Evolutionary conservation across 2,113 vertebrate species (phyloP).

Genomic region (Cheirogaleus medius): DNA sequence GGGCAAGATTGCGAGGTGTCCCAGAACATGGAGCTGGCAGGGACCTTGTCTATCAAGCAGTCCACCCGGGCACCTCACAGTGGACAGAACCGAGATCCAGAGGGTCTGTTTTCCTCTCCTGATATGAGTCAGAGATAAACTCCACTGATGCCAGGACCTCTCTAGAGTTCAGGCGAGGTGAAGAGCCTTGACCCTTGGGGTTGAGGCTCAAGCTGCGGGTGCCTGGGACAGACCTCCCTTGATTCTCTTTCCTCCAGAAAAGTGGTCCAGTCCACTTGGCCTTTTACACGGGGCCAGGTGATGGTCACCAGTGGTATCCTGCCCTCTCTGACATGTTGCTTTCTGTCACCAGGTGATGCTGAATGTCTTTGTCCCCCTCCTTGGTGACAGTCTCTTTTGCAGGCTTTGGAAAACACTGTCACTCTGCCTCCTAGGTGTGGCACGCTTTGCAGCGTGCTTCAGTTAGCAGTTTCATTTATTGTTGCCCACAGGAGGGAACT

Average conservation of each 20-base stretch:
- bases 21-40: not conserved
- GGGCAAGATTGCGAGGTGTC: not conserved
- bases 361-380: not conserved
- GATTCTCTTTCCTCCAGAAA: not conserved
- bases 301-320: not conserved
- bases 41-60: not conserved
- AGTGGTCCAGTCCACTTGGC: not conserved
- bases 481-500: not conserved
- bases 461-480: not conserved
- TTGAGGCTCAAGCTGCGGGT: not conserved
- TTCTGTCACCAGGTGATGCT: not conserved
- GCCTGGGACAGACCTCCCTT: not conserved
- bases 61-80: not conserved
- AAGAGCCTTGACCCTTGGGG: not conserved
- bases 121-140: not conserved
- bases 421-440: not conserved
- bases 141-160: not conserved
- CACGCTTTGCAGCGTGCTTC: not conserved
- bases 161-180: not conserved
- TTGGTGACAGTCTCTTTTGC: not conserved
- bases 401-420: not conserved
- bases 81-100: not conserved
- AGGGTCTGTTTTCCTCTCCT: not conserved
- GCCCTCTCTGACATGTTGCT: not conserved
- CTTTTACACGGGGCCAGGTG: not conserved